A percentile compares a stretch with the other conserved stretches of the same genome.
phyloP scores from a whole-genome alignment of 2,797 vertebrate species.

The Gadopsis bispinosus region DNA sequence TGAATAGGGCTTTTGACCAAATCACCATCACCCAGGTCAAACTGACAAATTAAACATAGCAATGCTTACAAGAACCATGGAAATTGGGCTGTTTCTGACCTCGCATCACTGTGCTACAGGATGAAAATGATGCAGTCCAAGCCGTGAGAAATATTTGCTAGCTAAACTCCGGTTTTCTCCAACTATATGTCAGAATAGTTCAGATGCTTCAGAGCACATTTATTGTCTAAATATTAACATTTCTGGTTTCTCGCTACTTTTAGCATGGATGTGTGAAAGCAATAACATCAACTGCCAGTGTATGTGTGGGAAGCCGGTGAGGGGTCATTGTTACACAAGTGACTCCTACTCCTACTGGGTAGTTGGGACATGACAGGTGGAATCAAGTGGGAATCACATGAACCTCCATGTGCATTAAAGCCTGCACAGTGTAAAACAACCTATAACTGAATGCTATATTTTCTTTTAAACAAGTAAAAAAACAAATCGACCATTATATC shows the following conservation, averaged over 20 bases:
- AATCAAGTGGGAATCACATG: neutral
- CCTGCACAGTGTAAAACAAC: neutral
- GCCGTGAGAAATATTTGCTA: neutral
- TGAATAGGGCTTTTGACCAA: constrained; percentile 14
- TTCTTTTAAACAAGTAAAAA: neutral
- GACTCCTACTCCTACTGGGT: neutral
- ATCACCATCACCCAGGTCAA: constrained; percentile 8
- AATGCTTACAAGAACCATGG: neutral
- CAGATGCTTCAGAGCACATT: neutral
- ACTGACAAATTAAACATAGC: neutral
- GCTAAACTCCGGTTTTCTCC: neutral
- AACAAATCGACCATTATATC: neutral
- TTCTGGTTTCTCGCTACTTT: neutral
- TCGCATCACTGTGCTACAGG: neutral
- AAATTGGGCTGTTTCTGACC: neutral
- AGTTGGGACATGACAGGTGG: neutral
- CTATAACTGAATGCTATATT: neutral
- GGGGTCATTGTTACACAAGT: neutral
- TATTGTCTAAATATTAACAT: neutral
- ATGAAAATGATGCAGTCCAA: neutral
- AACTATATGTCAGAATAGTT: neutral
- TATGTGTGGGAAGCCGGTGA: constrained; percentile 1
- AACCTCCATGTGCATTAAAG: no score
- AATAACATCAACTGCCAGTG: neutral
- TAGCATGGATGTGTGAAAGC: neutral